Evolutionary conservation across 2,888 invertebrate genomes (phyloP), one percentile per base, ranked within the genome.

Genomic region (Sinopyrophorus schimmeli): DNA sequence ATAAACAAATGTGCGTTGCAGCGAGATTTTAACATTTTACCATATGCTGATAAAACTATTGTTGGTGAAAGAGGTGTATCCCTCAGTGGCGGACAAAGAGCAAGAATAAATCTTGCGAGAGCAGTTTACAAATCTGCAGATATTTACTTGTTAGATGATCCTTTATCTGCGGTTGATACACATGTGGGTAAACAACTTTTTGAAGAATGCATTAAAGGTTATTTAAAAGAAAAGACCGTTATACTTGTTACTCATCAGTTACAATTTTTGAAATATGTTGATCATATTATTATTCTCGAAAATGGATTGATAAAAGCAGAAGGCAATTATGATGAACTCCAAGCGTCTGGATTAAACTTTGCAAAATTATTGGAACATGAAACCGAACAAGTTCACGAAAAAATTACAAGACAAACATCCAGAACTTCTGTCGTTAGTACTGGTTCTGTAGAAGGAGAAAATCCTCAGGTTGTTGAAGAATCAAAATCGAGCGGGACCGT

Each of bases 101-200:
- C 92, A 0, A 80, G 93, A 56, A 86, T 94, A 41, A 89, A 88
- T 35, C 78, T 94, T 28, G 91, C 89, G 0, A 81, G 92, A 54
- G 85, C 90, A 0, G 81, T 92, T 1, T 92, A 92, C 71, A 82
- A 84, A 18, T 82, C 89, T 42, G 83, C 88, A 0, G 88, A 90
- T 54, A 84, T 92, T 51, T 92, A 90, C 66, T 72, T 93, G 5
- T 74, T 93, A 35, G 93, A 93, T 69, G 92, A 93, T 74, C 92
- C 92, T 0, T 75, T 93, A n/a, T 86, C 89, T 55, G 92, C 92
- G 0, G 92, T 93, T 7, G 93, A 93, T 74, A 81, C 90, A 0
- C 86, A 87, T 67, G 92, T 93, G 1, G 89, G 90, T 1, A 81
- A 86, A 1, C 87, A 90, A 71, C 76, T 93, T 58, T 92, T 92